phyloP scores from a whole-genome alignment of 2,113 vertebrate genomes.

The Anas platyrhynchos region DNA sequence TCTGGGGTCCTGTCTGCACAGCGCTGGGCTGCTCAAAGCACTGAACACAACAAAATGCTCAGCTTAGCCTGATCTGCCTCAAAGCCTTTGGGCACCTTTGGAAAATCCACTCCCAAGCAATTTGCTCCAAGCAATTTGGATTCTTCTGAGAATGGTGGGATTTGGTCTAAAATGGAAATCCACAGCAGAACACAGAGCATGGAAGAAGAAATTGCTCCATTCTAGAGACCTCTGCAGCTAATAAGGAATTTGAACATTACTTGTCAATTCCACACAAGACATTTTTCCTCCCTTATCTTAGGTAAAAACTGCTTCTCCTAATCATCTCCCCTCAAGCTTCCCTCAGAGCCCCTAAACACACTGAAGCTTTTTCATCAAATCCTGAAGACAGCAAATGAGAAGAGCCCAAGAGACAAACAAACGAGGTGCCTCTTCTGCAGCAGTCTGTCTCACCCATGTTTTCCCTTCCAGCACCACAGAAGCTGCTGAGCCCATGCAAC shows the following conservation, averaged over 20 bases:
- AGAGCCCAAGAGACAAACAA: not conserved
- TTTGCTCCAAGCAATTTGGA: not conserved
- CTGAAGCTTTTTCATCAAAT: not conserved
- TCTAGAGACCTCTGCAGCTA: not conserved
- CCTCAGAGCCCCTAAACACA: not conserved
- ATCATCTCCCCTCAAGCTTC: not conserved
- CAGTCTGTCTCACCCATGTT: not conserved
- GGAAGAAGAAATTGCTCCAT: not conserved
- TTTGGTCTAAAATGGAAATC: not conserved
- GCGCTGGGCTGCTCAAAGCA: not conserved
- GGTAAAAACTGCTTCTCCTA: not conserved
- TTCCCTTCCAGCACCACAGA: not conserved
- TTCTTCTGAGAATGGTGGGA: not conserved
- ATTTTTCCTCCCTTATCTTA: accelerated
- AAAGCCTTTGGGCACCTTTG: not conserved
- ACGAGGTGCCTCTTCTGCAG: not conserved
- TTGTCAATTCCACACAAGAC: not conserved
- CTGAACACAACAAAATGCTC: not conserved
- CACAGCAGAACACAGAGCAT: not conserved
- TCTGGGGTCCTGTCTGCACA: not conserved
- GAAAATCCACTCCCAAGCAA: not conserved
- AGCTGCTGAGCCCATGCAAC: not conserved
- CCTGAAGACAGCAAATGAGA: not conserved
- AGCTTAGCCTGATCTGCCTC: not conserved
- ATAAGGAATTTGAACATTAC: not conserved